Evolutionary conservation across 35 echinoderm and acorn worm species (phyloP).

Genomic region (Ophioderma brevispina): DNA sequence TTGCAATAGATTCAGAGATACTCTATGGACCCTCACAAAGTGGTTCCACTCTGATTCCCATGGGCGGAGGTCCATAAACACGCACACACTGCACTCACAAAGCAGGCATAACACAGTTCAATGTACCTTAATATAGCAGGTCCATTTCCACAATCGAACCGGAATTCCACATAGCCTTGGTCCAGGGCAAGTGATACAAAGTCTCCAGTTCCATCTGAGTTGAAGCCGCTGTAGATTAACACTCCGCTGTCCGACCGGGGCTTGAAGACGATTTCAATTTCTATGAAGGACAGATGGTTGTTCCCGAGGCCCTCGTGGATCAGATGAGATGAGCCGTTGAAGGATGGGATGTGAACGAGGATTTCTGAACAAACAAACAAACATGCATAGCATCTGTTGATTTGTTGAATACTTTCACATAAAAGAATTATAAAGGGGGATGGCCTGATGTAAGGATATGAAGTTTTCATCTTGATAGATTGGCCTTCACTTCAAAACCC

Average conservation of each 20-base stretch:
- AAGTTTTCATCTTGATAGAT: too few relatives aligned
- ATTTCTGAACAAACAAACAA: constrained; percentile 57
- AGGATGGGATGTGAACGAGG: constrained; percentile 88
- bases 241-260: constrained; percentile 69
- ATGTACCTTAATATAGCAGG: constrained; percentile 92
- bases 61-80: too few relatives aligned
- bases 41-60: too few relatives aligned
- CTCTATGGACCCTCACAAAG: too few relatives aligned
- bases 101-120: too few relatives aligned
- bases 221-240: constrained; percentile 80
- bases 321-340: constrained; percentile 87
- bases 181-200: constrained; percentile 79
- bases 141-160: constrained; percentile 96
- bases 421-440: too few relatives aligned
- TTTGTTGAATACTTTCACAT: too few relatives aligned
- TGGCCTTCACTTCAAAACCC: too few relatives aligned
- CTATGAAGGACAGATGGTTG: constrained; percentile 87
- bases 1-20: too few relatives aligned
- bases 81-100: too few relatives aligned
- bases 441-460: too few relatives aligned
- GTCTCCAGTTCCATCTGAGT: constrained; percentile 77
- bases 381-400: too few relatives aligned
- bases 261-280: constrained; percentile 85
- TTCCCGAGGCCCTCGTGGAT: constrained; percentile 77
- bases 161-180: constrained; percentile 77